These are phyloP conservation scores for Ia io DNA, from an alignment of 2,113 vertebrate genomes.

Conservation along the genomic window DNA sequence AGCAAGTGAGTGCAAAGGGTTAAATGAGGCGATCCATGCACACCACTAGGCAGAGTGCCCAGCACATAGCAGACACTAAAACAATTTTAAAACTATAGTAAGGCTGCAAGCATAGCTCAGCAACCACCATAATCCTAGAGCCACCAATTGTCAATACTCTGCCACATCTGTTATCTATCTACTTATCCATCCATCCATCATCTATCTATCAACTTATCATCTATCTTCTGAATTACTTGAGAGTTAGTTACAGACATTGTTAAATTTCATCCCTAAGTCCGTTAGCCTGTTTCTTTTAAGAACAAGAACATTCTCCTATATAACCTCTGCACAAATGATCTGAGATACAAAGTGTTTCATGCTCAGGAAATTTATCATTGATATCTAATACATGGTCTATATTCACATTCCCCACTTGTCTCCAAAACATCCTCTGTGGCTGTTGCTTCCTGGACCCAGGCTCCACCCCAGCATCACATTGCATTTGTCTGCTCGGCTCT, in stretches of 20 bases:
- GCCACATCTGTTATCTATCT: background rate
- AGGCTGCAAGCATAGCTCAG: background rate
- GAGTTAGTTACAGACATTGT: background rate
- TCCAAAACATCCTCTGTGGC: background rate
- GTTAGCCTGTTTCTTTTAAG: background rate
- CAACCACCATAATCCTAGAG: background rate
- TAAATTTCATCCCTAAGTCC: background rate
- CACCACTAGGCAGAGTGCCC: background rate
- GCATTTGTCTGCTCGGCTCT: background rate
- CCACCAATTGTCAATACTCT: background rate
- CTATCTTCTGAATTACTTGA: background rate
- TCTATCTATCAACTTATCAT: background rate
- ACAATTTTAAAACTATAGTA: background rate
- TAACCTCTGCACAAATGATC: background rate
- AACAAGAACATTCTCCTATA: background rate
- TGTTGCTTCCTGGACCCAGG: background rate
- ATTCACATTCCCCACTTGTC: background rate
- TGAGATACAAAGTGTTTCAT: background rate
- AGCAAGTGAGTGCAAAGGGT: too few species aligned
- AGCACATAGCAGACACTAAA: fast-evolving
- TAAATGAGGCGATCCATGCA: background rate
- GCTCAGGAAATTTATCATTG: background rate
- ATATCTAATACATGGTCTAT: background rate
- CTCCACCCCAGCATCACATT: fast-evolving
- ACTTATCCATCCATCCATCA: background rate